These are phyloP conservation scores for Crossocerus cetratus DNA, from an alignment of 2,888 invertebrate genomes.

Conservation along the genomic window DNA sequence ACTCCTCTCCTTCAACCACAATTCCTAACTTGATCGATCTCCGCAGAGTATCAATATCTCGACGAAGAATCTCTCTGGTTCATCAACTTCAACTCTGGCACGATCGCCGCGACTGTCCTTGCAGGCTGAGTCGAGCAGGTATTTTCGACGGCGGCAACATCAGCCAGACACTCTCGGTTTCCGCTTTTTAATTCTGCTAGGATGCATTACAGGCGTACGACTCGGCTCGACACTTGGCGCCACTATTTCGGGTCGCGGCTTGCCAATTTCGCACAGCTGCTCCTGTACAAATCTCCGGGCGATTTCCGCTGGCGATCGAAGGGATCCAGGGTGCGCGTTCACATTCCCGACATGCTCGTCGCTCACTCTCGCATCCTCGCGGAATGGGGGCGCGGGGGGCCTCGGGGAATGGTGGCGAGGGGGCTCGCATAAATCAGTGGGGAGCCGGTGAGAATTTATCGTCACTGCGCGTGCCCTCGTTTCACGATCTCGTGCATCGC, in stretches of 20 bases:
- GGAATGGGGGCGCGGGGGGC: too few relatives aligned
- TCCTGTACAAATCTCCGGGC: neutral
- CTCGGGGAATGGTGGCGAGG: too few relatives aligned
- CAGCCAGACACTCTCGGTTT: too few relatives aligned
- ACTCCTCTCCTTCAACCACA: neutral
- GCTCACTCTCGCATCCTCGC: neutral
- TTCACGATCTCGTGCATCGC: neutral
- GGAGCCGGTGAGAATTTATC: neutral
- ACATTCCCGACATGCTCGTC: neutral
- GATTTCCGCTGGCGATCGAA: neutral
- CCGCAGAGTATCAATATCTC: neutral
- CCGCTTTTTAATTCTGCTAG: too few relatives aligned
- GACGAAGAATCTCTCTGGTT: too few relatives aligned
- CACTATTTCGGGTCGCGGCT: neutral
- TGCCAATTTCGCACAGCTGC: constrained; percentile 3
- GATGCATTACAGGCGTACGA: too few relatives aligned
- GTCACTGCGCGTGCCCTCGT: neutral
- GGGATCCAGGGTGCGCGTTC: neutral
- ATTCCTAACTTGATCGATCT: too few relatives aligned
- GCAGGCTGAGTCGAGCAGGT: neutral
- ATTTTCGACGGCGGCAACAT: too few relatives aligned
- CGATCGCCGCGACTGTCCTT: neutral
- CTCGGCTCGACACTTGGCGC: neutral
- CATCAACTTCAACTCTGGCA: neutral
- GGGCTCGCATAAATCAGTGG: neutral